Percentiles rank a stretch among this genome's conserved stretches.
Conservation (phyloP, 2,888 invertebrate species). For the Limnephilus marmoratus region DNA sequence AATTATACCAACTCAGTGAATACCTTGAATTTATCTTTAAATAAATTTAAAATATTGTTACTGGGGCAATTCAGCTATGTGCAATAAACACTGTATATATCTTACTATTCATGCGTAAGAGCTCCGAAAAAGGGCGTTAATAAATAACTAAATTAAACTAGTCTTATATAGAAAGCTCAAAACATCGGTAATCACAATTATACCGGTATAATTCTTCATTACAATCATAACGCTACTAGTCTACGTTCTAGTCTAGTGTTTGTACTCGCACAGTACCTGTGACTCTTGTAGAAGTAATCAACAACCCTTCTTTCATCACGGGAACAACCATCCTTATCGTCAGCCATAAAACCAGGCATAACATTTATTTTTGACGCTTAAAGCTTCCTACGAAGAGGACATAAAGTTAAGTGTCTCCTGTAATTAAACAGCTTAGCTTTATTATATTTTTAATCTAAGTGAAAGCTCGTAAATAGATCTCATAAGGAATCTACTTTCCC, state of each 20-base stretch:
- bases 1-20: too few species aligned
- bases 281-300: not conserved
- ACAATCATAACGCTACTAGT: not conserved
- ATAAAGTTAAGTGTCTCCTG: conserved; percentile 8
- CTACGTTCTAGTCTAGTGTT: not conserved
- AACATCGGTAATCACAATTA: not conserved
- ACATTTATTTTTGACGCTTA: conserved; percentile 22
- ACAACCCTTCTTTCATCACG: not conserved
- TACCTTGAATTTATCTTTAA: too few species aligned
- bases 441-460: not conserved
- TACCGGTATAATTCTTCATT: not conserved
- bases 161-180: not conserved
- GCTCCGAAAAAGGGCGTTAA: too few species aligned
- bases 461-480: conserved; percentile 2
- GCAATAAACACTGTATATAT: too few species aligned
- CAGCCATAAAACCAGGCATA: conserved; percentile 17
- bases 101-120: too few species aligned
- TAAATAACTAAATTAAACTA: not conserved
- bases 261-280: not conserved
- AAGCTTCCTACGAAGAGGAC: not conserved
- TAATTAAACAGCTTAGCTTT: conserved; percentile 23
- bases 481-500: not conserved
- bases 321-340: not conserved
- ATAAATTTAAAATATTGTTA: too few species aligned
- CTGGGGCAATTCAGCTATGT: too few species aligned